Evolutionary conservation across 2,797 vertebrate genomes (phyloP).

Genomic region (Parambassis ranga): DNA sequence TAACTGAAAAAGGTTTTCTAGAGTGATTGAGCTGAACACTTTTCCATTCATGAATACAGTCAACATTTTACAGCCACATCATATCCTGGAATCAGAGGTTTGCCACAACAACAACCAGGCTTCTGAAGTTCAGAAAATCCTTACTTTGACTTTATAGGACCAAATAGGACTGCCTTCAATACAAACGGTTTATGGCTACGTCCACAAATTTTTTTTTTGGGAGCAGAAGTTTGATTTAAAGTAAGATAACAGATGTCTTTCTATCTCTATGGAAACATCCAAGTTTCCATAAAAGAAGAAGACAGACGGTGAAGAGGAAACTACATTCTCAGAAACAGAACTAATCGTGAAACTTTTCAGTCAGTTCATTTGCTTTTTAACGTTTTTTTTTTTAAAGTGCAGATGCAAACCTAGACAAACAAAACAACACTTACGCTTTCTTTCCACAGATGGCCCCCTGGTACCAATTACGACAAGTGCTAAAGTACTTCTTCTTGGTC

Average conservation of each 20-base stretch:
- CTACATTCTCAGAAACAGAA: neutral
- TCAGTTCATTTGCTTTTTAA: neutral
- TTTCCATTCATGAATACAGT: conserved; percentile 67
- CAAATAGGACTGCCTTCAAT: conserved; percentile 1
- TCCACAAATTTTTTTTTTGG: conserved; percentile 57
- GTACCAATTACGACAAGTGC: conserved; percentile 98
- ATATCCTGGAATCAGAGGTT: conserved; percentile 67
- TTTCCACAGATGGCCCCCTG: conserved; percentile 94
- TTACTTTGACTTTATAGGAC: conserved; percentile 25
- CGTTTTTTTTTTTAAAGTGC: conserved; percentile 2
- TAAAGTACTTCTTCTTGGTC: conserved; percentile 98
- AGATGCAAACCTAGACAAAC: conserved; percentile 20
- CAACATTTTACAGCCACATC: conserved; percentile 59
- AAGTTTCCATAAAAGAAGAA: conserved; percentile 38
- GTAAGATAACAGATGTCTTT: conserved; percentile 68
- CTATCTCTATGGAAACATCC: conserved; percentile 46
- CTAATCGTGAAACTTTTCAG: conserved; percentile 21
- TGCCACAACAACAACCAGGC: conserved; percentile 30
- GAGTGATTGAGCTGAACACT: conserved; percentile 33
- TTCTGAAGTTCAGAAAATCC: conserved; percentile 22
- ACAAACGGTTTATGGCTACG: conserved; percentile 17
- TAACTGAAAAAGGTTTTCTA: conserved; percentile 10
- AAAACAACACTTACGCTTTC: conserved; percentile 90
- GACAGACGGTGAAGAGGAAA: neutral
- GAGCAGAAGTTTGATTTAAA: conserved; percentile 16